Conservation (phyloP, 2,888 invertebrate species). For the Spilarctia lutea region DNA sequence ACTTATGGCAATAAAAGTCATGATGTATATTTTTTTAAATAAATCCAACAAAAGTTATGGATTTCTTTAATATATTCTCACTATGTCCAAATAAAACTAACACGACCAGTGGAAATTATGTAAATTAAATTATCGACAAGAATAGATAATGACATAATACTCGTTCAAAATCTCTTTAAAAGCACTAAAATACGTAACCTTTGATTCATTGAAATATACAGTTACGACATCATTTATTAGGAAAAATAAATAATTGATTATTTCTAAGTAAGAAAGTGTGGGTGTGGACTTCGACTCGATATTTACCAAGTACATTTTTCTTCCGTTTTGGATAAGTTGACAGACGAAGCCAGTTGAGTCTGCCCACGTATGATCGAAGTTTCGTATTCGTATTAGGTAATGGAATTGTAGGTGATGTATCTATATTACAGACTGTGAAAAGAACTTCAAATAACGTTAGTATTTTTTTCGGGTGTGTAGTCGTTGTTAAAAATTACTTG, state of each 20-base stretch:
- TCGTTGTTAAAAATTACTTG: background rate
- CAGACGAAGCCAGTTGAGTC: background rate
- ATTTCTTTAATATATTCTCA: background rate
- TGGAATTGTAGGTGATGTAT: background rate
- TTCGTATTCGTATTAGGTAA: background rate
- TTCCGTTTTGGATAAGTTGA: background rate
- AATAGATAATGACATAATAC: constrained; percentile 28
- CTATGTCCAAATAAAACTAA: background rate
- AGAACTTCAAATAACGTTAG: background rate
- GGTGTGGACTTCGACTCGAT: background rate
- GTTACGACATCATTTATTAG: background rate
- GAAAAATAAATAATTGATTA: background rate
- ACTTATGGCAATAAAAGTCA: background rate
- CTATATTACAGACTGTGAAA: background rate
- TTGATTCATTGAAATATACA: background rate
- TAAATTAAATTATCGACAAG: constrained; percentile 42
- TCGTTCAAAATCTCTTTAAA: constrained; percentile 15
- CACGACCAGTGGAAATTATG: background rate
- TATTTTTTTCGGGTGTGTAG: background rate
- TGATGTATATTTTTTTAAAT: background rate
- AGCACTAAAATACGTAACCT: constrained; percentile 13
- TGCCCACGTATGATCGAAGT: background rate
- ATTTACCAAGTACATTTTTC: background rate
- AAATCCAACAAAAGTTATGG: no score
- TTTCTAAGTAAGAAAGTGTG: background rate